Conservation (phyloP, 1,140 invertebrate genomes). For the Macrobrachium nipponense region DNA sequence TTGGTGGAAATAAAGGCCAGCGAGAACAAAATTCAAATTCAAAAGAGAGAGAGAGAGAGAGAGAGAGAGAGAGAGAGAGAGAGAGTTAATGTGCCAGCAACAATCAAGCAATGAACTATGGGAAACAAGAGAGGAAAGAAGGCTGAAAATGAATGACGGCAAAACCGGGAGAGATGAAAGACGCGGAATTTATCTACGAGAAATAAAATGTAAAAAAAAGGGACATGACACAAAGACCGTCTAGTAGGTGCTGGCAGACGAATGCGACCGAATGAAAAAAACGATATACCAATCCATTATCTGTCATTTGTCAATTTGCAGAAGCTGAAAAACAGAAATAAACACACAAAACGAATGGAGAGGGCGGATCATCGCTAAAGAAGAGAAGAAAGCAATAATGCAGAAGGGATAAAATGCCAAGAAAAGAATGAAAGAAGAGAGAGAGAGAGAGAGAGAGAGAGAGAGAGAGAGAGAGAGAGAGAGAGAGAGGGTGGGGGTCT, state of each 20-base stretch:
- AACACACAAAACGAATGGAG: neutral
- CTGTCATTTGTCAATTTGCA: no score
- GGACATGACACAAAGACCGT: neutral
- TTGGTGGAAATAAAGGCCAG: neutral
- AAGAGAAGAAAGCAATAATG: neutral
- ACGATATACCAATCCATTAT: no score
- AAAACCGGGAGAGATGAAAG: neutral
- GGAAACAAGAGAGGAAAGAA: neutral
- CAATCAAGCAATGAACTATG: no score
- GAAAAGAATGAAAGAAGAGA: neutral
- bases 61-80: slow-evolving; percentile 24
- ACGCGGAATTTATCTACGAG: neutral
- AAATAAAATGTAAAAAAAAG: neutral
- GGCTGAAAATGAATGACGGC: no score
- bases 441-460: neutral
- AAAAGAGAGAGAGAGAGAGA: slow-evolving; percentile 16
- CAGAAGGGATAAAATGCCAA: neutral
- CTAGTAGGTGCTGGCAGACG: no score
- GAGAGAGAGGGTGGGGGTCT: neutral
- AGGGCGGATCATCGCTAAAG: neutral
- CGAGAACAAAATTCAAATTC: neutral
- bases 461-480: neutral
- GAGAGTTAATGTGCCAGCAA: neutral
- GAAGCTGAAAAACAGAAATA: no score
- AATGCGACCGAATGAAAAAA: no score